These are phyloP conservation scores for Corythaixoides concolor DNA, from an alignment of 2,113 vertebrate genomes.

Conservation along the genomic window DNA sequence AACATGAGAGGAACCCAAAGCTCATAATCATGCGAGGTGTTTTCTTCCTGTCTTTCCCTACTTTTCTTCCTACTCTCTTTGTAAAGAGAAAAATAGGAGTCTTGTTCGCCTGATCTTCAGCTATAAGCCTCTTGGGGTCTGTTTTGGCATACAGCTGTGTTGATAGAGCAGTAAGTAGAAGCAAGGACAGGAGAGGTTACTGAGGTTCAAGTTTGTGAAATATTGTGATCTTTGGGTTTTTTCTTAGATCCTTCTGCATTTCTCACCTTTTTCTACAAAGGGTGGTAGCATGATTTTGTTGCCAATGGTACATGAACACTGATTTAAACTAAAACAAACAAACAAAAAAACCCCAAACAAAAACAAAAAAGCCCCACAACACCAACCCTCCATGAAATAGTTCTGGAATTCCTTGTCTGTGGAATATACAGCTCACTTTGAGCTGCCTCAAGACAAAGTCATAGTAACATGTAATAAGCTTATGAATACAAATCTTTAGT, in stretches of 20 bases:
- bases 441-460: not conserved
- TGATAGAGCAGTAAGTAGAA: not conserved
- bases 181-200: not conserved
- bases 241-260: not conserved
- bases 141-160: not conserved
- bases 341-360: too few relatives aligned
- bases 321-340: too few relatives aligned
- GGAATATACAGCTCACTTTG: not conserved
- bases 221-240: not conserved
- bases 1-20: not conserved
- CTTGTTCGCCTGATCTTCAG: not conserved
- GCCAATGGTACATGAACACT: not conserved
- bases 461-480: not conserved
- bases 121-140: not conserved
- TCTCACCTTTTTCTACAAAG: not conserved
- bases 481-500: not conserved
- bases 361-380: too few relatives aligned
- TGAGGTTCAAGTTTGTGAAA: not conserved
- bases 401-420: not conserved
- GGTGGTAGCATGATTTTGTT: not conserved
- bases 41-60: not conserved
- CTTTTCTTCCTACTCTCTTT: not conserved
- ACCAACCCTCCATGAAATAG: not conserved
- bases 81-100: not conserved
- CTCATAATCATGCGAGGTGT: rapidly evolving